Evolutionary conservation across 2,113 vertebrate species (phyloP).

Genomic region (Suncus etruscus): DNA sequence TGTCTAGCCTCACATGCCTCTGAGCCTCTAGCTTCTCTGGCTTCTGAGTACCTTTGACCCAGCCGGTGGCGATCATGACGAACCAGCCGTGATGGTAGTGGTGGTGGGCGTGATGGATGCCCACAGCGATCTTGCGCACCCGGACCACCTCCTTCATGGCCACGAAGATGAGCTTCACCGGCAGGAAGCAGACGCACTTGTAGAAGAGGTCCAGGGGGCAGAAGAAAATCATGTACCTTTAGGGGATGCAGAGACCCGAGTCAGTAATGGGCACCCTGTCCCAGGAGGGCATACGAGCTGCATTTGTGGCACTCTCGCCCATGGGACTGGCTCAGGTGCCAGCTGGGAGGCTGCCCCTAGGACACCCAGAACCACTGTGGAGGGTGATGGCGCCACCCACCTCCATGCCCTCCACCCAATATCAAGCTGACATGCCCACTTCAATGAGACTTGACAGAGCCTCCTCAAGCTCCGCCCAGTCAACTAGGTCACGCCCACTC

Average conservation of each 20-base stretch:
- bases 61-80: conserved; percentile 95
- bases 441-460: no score
- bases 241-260: not conserved
- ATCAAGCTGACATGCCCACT: no score
- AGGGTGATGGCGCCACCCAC: not conserved
- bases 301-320: no score
- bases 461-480: no score
- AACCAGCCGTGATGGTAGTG: conserved; percentile 96
- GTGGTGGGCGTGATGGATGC: conserved; percentile 96
- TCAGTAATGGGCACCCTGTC: not conserved
- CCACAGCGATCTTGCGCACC: conserved; percentile 95
- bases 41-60: conserved; percentile 93
- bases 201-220: conserved; percentile 98
- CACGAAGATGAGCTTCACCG: conserved; percentile 95
- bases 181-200: conserved; percentile 96
- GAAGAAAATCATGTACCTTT: conserved; percentile 97
- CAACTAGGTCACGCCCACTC: no score
- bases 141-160: conserved; percentile 98
- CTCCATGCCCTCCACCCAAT: no score
- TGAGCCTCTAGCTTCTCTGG: no score
- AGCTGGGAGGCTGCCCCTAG: no score
- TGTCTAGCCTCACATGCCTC: not conserved
- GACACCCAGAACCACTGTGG: not conserved
- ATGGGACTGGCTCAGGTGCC: no score
- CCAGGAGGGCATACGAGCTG: no score